Percentiles rank a stretch among this genome's conserved stretches.
Evolutionary conservation across 2,797 vertebrate genomes (phyloP).

Genomic region (Yasuhikotakia modesta): DNA sequence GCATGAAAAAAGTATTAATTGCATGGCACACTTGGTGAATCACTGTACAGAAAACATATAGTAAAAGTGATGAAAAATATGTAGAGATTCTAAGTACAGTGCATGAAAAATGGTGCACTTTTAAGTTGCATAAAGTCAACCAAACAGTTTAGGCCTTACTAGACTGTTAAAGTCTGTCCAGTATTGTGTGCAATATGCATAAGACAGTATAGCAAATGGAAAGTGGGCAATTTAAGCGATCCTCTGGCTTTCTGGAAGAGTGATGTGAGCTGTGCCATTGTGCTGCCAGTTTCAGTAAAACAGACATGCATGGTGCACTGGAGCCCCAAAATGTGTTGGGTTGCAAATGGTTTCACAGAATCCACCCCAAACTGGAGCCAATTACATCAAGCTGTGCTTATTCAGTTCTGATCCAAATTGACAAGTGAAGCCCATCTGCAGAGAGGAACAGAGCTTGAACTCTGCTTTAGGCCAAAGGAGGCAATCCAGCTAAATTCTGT

Average conservation of each 20-base stretch:
- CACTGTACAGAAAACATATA: too few relatives aligned
- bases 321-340: constrained; percentile 73
- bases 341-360: neutral
- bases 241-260: constrained; percentile 23
- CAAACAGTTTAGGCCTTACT: neutral
- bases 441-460: neutral
- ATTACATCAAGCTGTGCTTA: neutral
- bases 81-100: neutral
- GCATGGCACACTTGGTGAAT: too few relatives aligned
- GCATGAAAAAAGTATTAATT: too few relatives aligned
- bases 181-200: neutral
- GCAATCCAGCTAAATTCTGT: neutral
- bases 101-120: neutral
- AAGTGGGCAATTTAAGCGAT: neutral
- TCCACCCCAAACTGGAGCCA: neutral
- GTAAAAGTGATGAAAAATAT: too few relatives aligned
- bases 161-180: neutral
- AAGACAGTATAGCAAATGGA: neutral
- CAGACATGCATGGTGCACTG: constrained; percentile 32
- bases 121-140: neutral
- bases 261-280: constrained; percentile 41
- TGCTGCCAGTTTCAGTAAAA: constrained; percentile 42
- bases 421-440: neutral
- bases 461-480: neutral
- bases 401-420: neutral